Evolutionary conservation across 2,113 vertebrate genomes (phyloP), one percentile per base, ranked within the genome.

Genomic region (Procavia capensis): DNA sequence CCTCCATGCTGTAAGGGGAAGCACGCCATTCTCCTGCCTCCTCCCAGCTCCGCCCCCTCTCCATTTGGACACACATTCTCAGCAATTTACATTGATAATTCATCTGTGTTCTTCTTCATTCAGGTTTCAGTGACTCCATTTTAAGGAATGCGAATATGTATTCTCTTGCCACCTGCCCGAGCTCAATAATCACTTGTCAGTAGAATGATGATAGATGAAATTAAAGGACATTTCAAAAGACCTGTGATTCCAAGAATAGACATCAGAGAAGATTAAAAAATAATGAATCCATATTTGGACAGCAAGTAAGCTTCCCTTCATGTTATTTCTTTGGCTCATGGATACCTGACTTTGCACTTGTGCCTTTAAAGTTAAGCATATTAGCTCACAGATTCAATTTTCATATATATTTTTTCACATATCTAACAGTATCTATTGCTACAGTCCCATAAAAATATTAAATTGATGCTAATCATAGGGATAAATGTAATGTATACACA

Each of bases 321-420:
- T 66, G n/a, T 88, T 86, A 94, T 89, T 97, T 92, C 85, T 64
- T 85, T 95, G 87, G 88, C 79, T 96, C 70, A 19, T 63, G 31
- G 88, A 85, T 91, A 89, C 90, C 88, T 96, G 95, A 96, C 91
- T 94, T 94, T 83, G n/a, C 31, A 91, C 75, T 94, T 97, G 64
- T 39, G 64, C 72, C 81, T 97, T 83, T 88, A 91, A 95, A 95
- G 31, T 90, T 78, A 94, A 85, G 50, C 91, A 94, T 94, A 94
- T 95, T 96, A 89, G 91, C 63, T 96, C 91, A 96, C 68, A 70
- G 50, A 96, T 96, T n/a, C 93, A 91, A 89, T 96, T 97, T 96
- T 89, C n/a, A 94, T 87, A 87, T 39, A 94, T 87, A 87, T 87
- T 94, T 93, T 74, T 83, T 79, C 83, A 89, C 80, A 81, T 95